Percentiles rank a stretch among this genome's conserved stretches.
Conservation (phyloP, 2,888 invertebrate species). For the Mythimna impura region DNA sequence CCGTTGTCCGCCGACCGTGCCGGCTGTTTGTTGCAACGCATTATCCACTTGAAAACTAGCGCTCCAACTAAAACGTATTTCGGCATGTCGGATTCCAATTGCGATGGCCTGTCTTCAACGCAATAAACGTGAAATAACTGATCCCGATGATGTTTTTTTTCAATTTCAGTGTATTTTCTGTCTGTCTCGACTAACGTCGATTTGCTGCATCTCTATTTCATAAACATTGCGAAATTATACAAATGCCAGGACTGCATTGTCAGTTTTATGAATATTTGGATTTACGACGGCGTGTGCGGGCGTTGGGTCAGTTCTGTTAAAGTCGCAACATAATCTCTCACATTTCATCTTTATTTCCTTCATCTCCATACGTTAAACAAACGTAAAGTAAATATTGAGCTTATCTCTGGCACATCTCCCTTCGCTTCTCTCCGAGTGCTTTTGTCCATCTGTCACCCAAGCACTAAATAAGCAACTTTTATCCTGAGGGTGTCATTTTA, state of each 20-base stretch:
- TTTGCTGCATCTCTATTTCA: constrained; percentile 50
- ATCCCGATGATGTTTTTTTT: constrained; percentile 5
- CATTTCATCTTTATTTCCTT: constrained; percentile 71
- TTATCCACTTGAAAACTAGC: constrained; percentile 72
- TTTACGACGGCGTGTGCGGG: constrained; percentile 56
- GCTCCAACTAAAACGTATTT: constrained; percentile 59
- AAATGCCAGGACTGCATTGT: constrained; percentile 64
- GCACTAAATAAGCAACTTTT: constrained; percentile 87
- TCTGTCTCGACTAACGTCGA: constrained; percentile 30
- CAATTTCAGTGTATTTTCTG: constrained; percentile 17
- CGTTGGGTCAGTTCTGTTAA: constrained; percentile 64
- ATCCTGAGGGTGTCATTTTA: constrained; percentile 85
- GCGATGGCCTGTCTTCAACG: constrained; percentile 39
- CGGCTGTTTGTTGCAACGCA: constrained; percentile 77
- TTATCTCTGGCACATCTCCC: constrained; percentile 73
- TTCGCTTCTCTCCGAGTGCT: constrained; percentile 75
- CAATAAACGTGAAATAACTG: constrained; percentile 30
- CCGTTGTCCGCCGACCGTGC: constrained; percentile 68
- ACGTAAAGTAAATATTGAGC: constrained; percentile 72
- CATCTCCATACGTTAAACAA: constrained; percentile 69
- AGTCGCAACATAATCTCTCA: constrained; percentile 61
- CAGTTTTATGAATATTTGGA: constrained; percentile 66
- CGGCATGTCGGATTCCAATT: constrained; percentile 43
- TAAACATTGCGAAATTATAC: constrained; percentile 64
- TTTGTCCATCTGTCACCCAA: constrained; percentile 85